These are phyloP conservation scores for Vespertilio murinus DNA, from an alignment of 2,797 vertebrate species.

Conservation along the genomic window DNA sequence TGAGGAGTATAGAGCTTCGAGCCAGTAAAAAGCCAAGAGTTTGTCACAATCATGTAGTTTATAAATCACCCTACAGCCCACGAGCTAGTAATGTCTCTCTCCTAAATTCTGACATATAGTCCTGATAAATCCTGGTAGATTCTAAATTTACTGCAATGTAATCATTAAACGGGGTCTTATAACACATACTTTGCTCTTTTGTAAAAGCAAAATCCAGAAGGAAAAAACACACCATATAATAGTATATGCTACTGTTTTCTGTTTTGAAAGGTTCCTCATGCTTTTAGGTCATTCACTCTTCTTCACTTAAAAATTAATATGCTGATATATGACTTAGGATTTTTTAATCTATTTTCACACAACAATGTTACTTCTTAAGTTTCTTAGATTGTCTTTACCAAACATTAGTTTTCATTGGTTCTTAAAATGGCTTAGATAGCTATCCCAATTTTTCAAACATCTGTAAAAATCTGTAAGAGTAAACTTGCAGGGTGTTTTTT, in stretches of 20 bases:
- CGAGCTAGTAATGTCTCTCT: not conserved
- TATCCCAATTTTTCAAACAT: not conserved
- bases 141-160: not conserved
- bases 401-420: not conserved
- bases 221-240: not conserved
- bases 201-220: not conserved
- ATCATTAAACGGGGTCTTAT: not conserved
- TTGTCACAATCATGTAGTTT: not conserved
- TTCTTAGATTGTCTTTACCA: not conserved
- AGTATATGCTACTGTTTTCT: not conserved
- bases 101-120: not conserved
- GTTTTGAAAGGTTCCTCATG: not conserved
- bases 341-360: not conserved
- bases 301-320: not conserved
- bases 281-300: not conserved
- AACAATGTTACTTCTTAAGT: not conserved
- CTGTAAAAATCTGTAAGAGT: not conserved
- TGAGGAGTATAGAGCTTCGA: not conserved
- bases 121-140: not conserved
- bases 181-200: not conserved
- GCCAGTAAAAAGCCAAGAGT: not conserved
- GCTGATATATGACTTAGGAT: not conserved
- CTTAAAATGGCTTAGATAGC: not conserved
- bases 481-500: not conserved
- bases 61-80: not conserved